phyloP scores from a whole-genome alignment of 2,797 vertebrate species.

The Hydrocynus forskahlii region DNA sequence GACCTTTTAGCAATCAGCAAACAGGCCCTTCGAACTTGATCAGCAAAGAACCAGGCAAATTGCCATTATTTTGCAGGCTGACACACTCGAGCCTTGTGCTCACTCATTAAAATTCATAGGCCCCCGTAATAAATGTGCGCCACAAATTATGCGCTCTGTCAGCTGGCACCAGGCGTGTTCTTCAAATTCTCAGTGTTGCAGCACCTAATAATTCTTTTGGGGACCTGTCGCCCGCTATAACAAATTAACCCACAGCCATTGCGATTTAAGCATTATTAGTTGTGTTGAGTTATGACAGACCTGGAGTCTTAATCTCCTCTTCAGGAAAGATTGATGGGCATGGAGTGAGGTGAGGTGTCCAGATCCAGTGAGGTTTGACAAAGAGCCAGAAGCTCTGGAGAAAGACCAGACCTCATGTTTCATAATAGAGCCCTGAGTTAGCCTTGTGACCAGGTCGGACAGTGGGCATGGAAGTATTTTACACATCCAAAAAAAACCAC shows the following conservation, averaged over 20 bases:
- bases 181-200: conserved; percentile 45
- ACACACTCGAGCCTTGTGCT: conserved; percentile 48
- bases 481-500: not conserved
- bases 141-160: conserved; percentile 53
- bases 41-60: conserved; percentile 52
- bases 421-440: not conserved
- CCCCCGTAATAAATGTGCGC: conserved; percentile 53
- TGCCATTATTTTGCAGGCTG: conserved; percentile 51
- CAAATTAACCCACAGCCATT: conserved; percentile 40
- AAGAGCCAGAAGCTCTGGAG: not conserved
- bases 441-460: not conserved
- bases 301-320: conserved; percentile 62
- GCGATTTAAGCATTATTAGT: conserved; percentile 38
- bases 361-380: not conserved
- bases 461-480: not conserved
- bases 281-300: conserved; percentile 47
- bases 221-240: conserved; percentile 24
- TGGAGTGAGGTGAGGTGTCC: conserved; percentile 17
- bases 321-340: conserved; percentile 61
- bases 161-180: conserved; percentile 32
- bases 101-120: conserved; percentile 50
- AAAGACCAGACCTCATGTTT: not conserved
- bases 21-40: conserved; percentile 57
- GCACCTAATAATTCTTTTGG: conserved; percentile 43
- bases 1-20: conserved; percentile 48